These are phyloP conservation scores for Psylliodes chrysocephalus DNA, from an alignment of 2,888 invertebrate species.

Conservation along the genomic window DNA sequence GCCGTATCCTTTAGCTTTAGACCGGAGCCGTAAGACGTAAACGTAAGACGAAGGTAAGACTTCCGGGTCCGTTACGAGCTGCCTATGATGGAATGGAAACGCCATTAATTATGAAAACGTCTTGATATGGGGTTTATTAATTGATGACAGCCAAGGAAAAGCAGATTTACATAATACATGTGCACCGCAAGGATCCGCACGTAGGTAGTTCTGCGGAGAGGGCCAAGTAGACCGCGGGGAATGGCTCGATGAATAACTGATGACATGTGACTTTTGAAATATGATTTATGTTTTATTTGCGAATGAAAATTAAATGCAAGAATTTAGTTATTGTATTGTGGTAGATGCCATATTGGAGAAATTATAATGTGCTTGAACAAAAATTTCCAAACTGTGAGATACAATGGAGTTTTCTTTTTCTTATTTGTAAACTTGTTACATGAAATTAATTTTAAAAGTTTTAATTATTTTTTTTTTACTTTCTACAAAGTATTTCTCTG, in stretches of 20 bases:
- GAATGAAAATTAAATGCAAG: too few relatives aligned
- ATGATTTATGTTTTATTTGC: conserved; percentile 4
- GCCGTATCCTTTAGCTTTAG: conserved; percentile 19
- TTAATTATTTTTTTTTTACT: too few relatives aligned
- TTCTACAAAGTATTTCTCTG: too few relatives aligned
- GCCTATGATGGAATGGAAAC: conserved; percentile 59
- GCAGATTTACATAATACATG: conserved; percentile 63
- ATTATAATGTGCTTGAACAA: too few relatives aligned
- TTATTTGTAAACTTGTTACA: too few relatives aligned
- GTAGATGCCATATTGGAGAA: too few relatives aligned
- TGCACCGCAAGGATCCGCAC: conserved; percentile 41
- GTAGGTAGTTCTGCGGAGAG: conserved; percentile 45
- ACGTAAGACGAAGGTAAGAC: conserved; percentile 24
- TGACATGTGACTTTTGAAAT: conserved; percentile 30
- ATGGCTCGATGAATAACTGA: conserved; percentile 40
- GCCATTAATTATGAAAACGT: conserved; percentile 64
- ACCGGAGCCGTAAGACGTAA: conserved; percentile 1
- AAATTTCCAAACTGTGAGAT: too few relatives aligned
- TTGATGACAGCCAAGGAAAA: conserved; percentile 64
- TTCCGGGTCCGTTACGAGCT: conserved; percentile 36
- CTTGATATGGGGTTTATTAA: conserved; percentile 67
- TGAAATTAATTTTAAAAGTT: too few relatives aligned
- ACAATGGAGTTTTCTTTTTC: too few relatives aligned
- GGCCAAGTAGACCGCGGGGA: conserved; percentile 55
- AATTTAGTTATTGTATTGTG: too few relatives aligned